Base-by-base conservation (phyloP, 2,797 vertebrate species). In the Novumbra hubbsi region DNA sequence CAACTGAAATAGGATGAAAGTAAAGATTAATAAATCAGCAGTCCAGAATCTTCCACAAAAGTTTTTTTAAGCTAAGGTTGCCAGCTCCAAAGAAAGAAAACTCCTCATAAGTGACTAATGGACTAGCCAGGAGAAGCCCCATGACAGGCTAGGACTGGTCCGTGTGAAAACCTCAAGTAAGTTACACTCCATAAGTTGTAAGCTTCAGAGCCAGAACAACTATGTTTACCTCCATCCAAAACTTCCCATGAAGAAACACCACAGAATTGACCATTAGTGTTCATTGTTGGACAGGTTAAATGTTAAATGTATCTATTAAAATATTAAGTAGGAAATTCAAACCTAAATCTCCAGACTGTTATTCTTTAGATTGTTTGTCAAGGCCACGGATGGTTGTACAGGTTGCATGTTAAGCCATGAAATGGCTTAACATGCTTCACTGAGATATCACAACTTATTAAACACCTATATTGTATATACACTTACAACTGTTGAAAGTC, bases 241-340 rank as follows among this genome's bases (percentile, higher is more conserved):
- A 24, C 52, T 34, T 74, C 16, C 15, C 27, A 32, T 17, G 28
- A 72, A 30, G 73, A 74, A 83, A 81, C 78, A 76, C 74, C 73
- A 76, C 17, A 28, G 76, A 75, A 81, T 85, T 77, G 0, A 1
- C 6, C 67, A 49, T 57, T 81, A 28, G 27, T 7, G 27, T 30
- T 64, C 28, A 17, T 30, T 12, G 21, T 1, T 19, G 8, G 63
- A 76, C 4, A 66, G 38, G 30, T 19, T 38, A 38, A 45, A 45
- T 14, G 12, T 45, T 45, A 45, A 45, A 45, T 45, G 9, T n/a
- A 41, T 41, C 41, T 41, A 41, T 45, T 38, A 38, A 45, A 11
- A 45, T 45, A 45, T 45, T 2, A 12, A 45, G 8, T 38, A 38
- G 34, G n/a, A n/a, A n/a, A n/a, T n/a, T n/a, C n/a, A n/a, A n/a